Evolutionary conservation across 2,888 invertebrate genomes (phyloP).

Genomic region (Scotopteryx bipunctaria): DNA sequence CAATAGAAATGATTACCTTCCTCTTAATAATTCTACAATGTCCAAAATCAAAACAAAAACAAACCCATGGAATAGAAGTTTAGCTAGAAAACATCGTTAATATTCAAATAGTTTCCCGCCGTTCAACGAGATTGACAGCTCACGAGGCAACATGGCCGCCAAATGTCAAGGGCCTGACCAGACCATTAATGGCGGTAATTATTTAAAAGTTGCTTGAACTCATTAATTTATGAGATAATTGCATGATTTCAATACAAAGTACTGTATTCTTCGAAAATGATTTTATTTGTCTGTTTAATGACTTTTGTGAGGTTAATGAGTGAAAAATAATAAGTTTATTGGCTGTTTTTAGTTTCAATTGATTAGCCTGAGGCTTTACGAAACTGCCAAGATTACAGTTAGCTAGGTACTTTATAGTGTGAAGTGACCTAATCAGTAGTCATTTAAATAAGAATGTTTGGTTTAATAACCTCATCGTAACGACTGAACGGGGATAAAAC

Average conservation of each 20-base stretch:
- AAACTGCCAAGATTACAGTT: too few species aligned
- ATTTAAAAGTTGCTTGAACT: conserved; percentile 10
- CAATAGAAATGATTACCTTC: too few species aligned
- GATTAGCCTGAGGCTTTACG: too few species aligned
- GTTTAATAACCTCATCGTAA: too few species aligned
- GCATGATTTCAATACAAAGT: neutral
- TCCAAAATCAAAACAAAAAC: conserved; percentile 11
- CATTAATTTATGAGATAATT: conserved; percentile 14
- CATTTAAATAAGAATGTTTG: too few species aligned
- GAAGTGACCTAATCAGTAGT: too few species aligned
- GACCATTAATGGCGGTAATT: conserved; percentile 20
- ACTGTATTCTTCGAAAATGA: neutral
- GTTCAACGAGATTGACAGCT: conserved; percentile 41
- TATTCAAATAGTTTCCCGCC: conserved; percentile 42
- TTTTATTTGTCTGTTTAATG: neutral
- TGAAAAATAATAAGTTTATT: neutral
- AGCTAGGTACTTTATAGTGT: too few species aligned
- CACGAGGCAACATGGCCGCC: conserved; percentile 37
- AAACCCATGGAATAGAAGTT: conserved; percentile 11
- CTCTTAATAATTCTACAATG: too few species aligned
- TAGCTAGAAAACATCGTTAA: conserved; percentile 36
- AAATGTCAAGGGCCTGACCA: conserved; percentile 40
- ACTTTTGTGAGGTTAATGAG: neutral
- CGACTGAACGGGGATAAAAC: too few species aligned
- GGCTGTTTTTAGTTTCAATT: too few species aligned